Evolutionary conservation across 2,888 invertebrate species (phyloP).

Genomic region (Myopa tessellatipennis): DNA sequence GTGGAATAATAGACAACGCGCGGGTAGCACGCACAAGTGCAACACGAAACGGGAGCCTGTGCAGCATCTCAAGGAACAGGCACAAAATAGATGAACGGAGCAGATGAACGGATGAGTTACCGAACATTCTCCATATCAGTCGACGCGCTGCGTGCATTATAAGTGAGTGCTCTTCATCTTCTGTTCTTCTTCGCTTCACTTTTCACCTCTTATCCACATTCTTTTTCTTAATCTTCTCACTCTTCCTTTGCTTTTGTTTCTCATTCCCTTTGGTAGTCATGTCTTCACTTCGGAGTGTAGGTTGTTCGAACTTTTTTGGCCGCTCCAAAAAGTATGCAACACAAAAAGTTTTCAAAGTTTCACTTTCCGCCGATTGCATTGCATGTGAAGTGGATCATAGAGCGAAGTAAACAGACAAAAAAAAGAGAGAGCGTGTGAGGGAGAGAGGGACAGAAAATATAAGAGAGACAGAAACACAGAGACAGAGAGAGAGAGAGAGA

Average conservation of each 20-base stretch:
- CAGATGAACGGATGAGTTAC: constrained; percentile 18
- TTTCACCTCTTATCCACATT: not conserved
- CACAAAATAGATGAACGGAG: not conserved
- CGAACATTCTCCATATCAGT: constrained; percentile 23
- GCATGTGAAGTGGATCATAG: constrained; percentile 20
- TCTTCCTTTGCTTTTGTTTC: too few relatives aligned
- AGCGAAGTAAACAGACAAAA: too few relatives aligned
- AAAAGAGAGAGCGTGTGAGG: too few relatives aligned
- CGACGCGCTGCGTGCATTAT: not conserved
- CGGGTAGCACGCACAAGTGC: not conserved
- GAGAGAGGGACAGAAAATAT: too few relatives aligned
- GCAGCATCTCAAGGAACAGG: too few relatives aligned
- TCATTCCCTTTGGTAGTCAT: not conserved
- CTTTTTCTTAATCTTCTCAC: not conserved
- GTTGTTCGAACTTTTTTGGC: not conserved
- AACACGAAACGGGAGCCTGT: not conserved
- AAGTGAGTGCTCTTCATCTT: not conserved
- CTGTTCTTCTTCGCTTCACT: not conserved
- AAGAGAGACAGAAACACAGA: too few relatives aligned
- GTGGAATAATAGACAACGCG: not conserved
- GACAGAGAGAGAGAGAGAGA: too few relatives aligned
- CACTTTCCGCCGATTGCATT: constrained; percentile 27
- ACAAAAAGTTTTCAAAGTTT: constrained; percentile 14
- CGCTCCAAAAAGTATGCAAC: constrained; percentile 4
- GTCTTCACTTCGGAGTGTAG: not conserved